A percentile compares a stretch with the other conserved stretches of the same genome.
These are phyloP conservation scores for Diorhabda elongata DNA, from an alignment of 1,140 invertebrate genomes.

Conservation along the genomic window DNA sequence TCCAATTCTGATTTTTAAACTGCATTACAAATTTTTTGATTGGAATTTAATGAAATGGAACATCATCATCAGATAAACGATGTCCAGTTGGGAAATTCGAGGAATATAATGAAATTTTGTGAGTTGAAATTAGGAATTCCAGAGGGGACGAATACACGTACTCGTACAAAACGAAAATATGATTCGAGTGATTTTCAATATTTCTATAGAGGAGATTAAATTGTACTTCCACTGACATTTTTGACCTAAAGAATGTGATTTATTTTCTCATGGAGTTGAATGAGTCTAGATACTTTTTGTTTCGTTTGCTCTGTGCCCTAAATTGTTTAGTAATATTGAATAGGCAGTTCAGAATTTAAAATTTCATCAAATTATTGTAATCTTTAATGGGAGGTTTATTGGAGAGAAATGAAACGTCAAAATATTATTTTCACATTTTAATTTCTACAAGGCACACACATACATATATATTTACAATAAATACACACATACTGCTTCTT, in stretches of 20 bases:
- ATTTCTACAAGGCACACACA: constrained; percentile 48
- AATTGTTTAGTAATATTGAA: not conserved
- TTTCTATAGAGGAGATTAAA: constrained; percentile 12
- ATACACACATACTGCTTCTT: constrained; percentile 38
- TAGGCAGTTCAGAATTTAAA: not conserved
- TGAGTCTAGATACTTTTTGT: not conserved
- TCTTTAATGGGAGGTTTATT: not conserved
- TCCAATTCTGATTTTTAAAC: not conserved
- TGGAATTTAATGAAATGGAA: constrained; percentile 36
- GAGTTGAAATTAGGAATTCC: constrained; percentile 37
- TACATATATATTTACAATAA: constrained; percentile 48
- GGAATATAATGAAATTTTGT: constrained; percentile 32
- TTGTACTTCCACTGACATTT: constrained; percentile 18
- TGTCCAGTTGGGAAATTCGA: constrained; percentile 35
- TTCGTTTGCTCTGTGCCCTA: not conserved
- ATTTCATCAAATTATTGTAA: too few species aligned
- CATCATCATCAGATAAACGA: constrained; percentile 36
- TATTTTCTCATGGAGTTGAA: constrained; percentile 2
- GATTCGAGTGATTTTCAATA: constrained; percentile 26
- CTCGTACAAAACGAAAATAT: constrained; percentile 24
- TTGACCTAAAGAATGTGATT: constrained; percentile 10
- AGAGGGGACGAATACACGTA: constrained; percentile 25
- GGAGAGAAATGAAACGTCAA: not conserved
- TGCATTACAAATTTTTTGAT: constrained; percentile 28
- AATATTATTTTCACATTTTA: constrained; percentile 17